Conservation (phyloP, 2,797 vertebrate species). For the Clarias laeviceps region DNA sequence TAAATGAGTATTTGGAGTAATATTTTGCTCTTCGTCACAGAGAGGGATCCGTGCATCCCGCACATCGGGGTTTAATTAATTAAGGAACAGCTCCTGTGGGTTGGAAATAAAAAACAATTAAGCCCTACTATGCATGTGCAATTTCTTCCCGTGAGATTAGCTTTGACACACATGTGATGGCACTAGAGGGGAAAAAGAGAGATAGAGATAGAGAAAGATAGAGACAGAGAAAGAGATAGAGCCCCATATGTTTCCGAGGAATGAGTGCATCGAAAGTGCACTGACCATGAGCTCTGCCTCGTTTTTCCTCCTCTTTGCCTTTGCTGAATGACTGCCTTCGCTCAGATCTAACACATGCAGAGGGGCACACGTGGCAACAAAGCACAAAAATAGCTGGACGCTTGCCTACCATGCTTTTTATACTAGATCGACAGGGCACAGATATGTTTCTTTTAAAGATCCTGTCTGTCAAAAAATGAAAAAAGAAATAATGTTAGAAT, state of each 20-base stretch:
- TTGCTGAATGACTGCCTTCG: constrained; percentile 62
- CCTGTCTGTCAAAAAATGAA: constrained; percentile 24
- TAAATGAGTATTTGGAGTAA: constrained; percentile 39
- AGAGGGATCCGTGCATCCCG: constrained; percentile 23
- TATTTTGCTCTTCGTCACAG: constrained; percentile 36
- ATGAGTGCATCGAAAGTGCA: constrained; percentile 59
- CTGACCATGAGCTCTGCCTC: constrained; percentile 62
- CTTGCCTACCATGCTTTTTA: constrained; percentile 58
- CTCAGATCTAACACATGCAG: constrained; percentile 68
- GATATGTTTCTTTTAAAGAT: constrained; percentile 37
- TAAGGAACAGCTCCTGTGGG: constrained; percentile 39
- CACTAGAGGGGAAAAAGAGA: constrained; percentile 16
- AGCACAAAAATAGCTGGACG: constrained; percentile 68
- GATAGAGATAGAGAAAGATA: too few relatives aligned
- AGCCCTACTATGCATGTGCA: constrained; percentile 8
- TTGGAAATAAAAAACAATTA: constrained; percentile 43
- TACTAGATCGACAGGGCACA: constrained; percentile 33
- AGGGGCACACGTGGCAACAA: constrained; percentile 56
- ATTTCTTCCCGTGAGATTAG: constrained; percentile 9
- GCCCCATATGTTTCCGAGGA: constrained; percentile 67
- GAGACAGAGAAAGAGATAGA: neutral
- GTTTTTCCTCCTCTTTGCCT: constrained; percentile 46
- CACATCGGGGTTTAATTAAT: constrained; percentile 41
- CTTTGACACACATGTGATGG: constrained; percentile 43
- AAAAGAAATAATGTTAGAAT: neutral